phyloP scores from a whole-genome alignment of 1,140 invertebrate species.

The Harlomillsia oculata region DNA sequence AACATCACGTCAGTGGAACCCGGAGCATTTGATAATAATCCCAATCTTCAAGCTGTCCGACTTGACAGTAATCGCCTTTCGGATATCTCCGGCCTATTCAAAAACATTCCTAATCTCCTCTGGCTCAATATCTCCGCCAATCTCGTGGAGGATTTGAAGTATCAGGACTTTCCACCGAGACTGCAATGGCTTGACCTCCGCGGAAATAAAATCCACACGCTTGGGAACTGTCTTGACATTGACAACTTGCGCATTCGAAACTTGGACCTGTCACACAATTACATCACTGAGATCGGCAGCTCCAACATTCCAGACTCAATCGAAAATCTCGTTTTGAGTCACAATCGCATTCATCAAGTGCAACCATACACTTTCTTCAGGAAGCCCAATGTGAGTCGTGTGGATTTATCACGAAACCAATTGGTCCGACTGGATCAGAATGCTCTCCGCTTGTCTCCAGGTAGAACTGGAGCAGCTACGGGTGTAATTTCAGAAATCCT shows the following conservation, averaged over 20 bases:
- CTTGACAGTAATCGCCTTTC: slow-evolving; percentile 78
- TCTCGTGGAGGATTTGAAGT: slow-evolving; percentile 77
- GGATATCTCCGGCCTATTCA: slow-evolving; percentile 73
- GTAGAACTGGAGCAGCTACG: background rate
- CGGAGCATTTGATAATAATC: slow-evolving; percentile 71
- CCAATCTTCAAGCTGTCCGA: slow-evolving; percentile 72
- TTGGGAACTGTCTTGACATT: slow-evolving; percentile 83
- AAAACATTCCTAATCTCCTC: slow-evolving; percentile 72
- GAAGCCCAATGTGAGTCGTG: slow-evolving; percentile 76
- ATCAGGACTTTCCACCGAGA: slow-evolving; percentile 76
- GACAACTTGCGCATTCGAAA: slow-evolving; percentile 70
- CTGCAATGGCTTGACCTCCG: slow-evolving; percentile 84
- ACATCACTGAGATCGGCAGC: slow-evolving; percentile 66
- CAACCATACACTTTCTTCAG: slow-evolving; percentile 88
- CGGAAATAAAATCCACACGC: slow-evolving; percentile 70
- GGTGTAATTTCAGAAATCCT: slow-evolving; percentile 64
- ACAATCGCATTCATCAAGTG: slow-evolving; percentile 76
- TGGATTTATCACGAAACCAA: slow-evolving; percentile 74
- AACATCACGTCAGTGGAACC: slow-evolving; percentile 74
- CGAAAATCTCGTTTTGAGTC: slow-evolving; percentile 69
- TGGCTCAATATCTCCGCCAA: slow-evolving; percentile 90
- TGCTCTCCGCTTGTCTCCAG: slow-evolving; percentile 66
- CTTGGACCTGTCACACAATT: slow-evolving; percentile 76
- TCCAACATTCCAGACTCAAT: slow-evolving; percentile 77
- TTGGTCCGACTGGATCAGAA: slow-evolving; percentile 75